Conservation (phyloP, 2,113 vertebrate genomes). For the Psilopsiagon aurifrons region DNA sequence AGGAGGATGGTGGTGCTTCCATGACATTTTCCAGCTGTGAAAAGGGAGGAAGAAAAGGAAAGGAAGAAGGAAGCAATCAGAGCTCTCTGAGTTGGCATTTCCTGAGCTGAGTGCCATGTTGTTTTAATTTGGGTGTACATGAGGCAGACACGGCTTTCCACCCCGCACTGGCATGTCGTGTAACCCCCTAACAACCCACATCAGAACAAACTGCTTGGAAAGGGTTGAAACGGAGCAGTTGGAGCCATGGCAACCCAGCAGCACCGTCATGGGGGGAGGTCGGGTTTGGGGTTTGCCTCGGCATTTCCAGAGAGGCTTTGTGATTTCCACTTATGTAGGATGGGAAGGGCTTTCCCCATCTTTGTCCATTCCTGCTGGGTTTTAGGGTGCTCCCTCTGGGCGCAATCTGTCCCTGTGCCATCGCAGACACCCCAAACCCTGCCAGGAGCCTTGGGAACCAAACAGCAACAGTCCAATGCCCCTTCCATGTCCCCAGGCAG, state of each 20-base stretch:
- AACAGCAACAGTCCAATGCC: background rate
- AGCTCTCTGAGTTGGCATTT: background rate
- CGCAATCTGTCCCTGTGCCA: background rate
- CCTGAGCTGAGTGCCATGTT: background rate
- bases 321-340: background rate
- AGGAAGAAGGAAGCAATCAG: background rate
- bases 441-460: background rate
- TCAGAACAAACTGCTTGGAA: constrained; percentile 10
- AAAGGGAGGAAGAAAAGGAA: accelerated
- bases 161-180: background rate
- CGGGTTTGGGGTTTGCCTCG: background rate
- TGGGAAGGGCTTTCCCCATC: background rate
- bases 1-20: background rate
- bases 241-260: background rate
- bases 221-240: background rate
- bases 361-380: background rate
- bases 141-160: background rate
- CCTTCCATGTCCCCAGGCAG: background rate
- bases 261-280: accelerated
- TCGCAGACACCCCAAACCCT: background rate
- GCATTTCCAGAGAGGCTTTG: background rate
- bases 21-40: background rate
- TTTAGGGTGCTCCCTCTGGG: background rate
- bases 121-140: constrained; percentile 36
- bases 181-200: background rate